Evolutionary conservation across 2,113 vertebrate genomes (phyloP).

Genomic region (Pantherophis guttatus): DNA sequence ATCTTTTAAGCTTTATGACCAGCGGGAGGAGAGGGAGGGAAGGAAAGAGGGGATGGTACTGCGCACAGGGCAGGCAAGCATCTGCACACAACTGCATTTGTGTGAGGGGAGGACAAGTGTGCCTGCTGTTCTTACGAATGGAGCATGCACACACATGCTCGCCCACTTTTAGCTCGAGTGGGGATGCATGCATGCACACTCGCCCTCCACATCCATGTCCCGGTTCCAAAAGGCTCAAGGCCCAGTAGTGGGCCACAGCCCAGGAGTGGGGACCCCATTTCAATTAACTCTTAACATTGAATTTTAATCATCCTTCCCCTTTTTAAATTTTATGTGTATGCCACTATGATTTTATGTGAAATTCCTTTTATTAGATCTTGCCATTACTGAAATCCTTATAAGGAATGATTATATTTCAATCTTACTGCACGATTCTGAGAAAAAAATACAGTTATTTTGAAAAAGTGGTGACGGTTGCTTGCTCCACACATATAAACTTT

Average conservation of each 20-base stretch:
- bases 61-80: no score
- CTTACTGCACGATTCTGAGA: not conserved
- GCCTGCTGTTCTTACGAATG: no score
- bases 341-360: not conserved
- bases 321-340: not conserved
- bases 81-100: no score
- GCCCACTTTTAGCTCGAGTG: no score
- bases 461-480: not conserved
- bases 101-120: no score
- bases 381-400: not conserved
- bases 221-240: not conserved
- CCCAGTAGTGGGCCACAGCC: not conserved
- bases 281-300: not conserved
- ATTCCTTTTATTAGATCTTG: not conserved
- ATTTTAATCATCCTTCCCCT: not conserved
- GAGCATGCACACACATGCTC: no score
- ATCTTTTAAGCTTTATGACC: no score
- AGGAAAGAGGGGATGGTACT: no score
- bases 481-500: not conserved
- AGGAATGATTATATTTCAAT: not conserved
- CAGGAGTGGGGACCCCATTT: not conserved
- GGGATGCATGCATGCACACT: not conserved
- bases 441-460: not conserved
- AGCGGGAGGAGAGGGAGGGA: no score
- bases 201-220: no score